Conservation (phyloP, 2,888 invertebrate genomes). For the Amblyjoppa fuscipennis region DNA sequence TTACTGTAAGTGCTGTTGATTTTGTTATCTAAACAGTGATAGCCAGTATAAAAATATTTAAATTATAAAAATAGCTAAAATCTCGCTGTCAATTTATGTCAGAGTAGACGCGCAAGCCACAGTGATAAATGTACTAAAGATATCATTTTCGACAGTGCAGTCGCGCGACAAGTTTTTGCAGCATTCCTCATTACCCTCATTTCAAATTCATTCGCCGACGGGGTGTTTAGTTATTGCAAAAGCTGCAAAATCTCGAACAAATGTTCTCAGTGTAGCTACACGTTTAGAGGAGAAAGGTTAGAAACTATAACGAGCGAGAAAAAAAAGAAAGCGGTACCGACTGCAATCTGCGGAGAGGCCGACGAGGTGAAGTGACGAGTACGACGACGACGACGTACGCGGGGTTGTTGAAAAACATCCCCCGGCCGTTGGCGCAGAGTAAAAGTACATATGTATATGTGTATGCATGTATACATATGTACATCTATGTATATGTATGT, state of each 20-base stretch:
- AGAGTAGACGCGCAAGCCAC: no score
- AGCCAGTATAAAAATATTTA: background rate
- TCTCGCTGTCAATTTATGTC: background rate
- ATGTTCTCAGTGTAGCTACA: conserved; percentile 8
- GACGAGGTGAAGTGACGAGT: conserved; percentile 40
- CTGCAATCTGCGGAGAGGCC: conserved; percentile 39
- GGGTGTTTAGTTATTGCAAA: background rate
- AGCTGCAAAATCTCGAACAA: background rate
- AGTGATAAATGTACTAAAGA: background rate
- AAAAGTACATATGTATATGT: conserved; percentile 32
- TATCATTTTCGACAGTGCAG: background rate
- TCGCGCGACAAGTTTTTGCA: background rate
- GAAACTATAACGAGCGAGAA: conserved; percentile 22
- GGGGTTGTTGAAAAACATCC: conserved; percentile 41
- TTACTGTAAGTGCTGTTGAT: no score
- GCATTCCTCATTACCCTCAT: background rate
- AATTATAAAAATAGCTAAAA: no score
- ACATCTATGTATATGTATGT: conserved; percentile 11
- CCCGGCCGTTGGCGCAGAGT: conserved; percentile 49
- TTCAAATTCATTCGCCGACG: background rate
- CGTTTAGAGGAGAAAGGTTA: conserved; percentile 15
- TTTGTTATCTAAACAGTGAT: no score
- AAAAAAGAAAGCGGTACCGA: conserved; percentile 22
- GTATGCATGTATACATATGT: conserved; percentile 34
- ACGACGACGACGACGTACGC: conserved; percentile 41